Evolutionary conservation across 2,113 vertebrate genomes (phyloP).

Genomic region (Tragelaphus imberbis): DNA sequence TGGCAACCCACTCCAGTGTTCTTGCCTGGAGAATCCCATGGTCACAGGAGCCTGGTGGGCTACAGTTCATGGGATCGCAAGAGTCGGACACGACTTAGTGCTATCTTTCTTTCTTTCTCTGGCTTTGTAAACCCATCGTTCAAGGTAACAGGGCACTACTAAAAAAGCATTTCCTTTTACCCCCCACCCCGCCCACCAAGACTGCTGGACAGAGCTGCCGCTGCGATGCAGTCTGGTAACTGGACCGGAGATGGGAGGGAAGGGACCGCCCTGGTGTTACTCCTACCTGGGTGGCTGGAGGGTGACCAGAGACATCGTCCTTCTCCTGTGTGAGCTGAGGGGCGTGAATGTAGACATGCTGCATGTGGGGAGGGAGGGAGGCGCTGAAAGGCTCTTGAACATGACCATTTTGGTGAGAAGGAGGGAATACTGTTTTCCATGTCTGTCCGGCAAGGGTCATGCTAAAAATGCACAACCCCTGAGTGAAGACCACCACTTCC

Average conservation of each 20-base stretch:
- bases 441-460: neutral
- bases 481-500: neutral
- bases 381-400: neutral
- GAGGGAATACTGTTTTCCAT: neutral
- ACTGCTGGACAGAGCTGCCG: neutral
- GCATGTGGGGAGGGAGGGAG: neutral
- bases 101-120: neutral
- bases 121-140: neutral
- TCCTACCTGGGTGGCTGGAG: neutral
- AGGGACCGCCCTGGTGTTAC: neutral
- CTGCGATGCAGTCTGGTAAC: neutral
- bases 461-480: neutral
- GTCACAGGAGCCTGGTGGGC: neutral
- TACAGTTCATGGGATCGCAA: neutral
- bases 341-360: neutral
- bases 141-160: neutral
- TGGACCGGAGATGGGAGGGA: neutral
- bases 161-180: neutral
- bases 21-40: neutral
- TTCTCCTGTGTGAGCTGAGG: neutral
- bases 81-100: neutral
- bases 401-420: neutral
- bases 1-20: neutral
- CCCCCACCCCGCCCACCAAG: neutral
- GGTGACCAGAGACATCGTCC: rapidly evolving